phyloP scores from a whole-genome alignment of 2,888 invertebrate genomes.

The Melanostoma scalare region DNA sequence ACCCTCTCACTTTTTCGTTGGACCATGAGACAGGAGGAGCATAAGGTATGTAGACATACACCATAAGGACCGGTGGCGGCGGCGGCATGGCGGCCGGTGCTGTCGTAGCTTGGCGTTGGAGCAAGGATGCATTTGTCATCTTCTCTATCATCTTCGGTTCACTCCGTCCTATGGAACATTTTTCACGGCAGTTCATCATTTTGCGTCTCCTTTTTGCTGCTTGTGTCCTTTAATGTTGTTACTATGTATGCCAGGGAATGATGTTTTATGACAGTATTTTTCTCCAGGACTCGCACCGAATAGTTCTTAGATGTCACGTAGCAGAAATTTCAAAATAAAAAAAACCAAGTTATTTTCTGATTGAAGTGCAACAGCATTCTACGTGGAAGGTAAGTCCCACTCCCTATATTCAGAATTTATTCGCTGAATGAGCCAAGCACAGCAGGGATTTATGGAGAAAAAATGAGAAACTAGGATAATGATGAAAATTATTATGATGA shows the following conservation, averaged over 20 bases:
- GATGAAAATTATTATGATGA: conserved; percentile 57
- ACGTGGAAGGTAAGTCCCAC: conserved; percentile 20
- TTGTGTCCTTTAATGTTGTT: conserved; percentile 29
- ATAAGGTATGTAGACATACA: conserved; percentile 61
- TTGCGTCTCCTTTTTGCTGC: conserved; percentile 19
- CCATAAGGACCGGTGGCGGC: conserved; percentile 52
- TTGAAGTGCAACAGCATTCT: conserved; percentile 61
- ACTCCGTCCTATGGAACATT: conserved; percentile 45
- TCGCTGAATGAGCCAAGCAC: conserved; percentile 19
- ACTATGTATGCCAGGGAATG: conserved; percentile 7
- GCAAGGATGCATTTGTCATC: conserved; percentile 60
- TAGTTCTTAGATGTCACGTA: conserved; percentile 56
- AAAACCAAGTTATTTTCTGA: conserved; percentile 36
- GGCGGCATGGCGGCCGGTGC: conserved; percentile 22
- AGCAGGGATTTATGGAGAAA: background rate
- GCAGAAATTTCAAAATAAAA: conserved; percentile 17
- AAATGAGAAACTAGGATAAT: conserved; percentile 50
- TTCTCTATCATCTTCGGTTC: conserved; percentile 44
- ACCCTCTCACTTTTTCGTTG: background rate
- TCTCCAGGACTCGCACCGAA: conserved; percentile 34
- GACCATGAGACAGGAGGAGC: conserved; percentile 37
- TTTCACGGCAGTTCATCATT: conserved; percentile 67
- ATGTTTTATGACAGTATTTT: conserved; percentile 7
- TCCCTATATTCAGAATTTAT: conserved; percentile 65
- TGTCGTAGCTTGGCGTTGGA: background rate